Evolutionary conservation across 2,113 vertebrate species (phyloP).

Genomic region (Podiceps cristatus): DNA sequence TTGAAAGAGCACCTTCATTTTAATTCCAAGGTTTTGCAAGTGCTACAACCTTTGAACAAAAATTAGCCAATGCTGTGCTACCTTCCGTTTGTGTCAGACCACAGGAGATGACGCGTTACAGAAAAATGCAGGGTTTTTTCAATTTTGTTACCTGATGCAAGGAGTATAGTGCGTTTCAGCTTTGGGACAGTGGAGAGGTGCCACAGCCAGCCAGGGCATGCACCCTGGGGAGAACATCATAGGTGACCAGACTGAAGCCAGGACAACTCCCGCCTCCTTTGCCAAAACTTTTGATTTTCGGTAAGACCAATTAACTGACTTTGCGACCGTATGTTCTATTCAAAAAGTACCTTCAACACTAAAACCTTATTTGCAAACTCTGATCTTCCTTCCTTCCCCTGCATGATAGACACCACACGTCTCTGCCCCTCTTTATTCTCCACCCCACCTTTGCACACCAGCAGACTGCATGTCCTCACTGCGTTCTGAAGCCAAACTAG

Average conservation of each 20-base stretch:
- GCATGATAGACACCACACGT: background rate
- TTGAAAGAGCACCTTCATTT: background rate
- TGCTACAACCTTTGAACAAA: background rate
- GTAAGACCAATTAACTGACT: background rate
- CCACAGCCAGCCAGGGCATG: background rate
- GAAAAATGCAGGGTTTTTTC: background rate
- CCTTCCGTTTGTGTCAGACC: background rate
- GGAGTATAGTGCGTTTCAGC: background rate
- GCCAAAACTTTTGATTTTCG: background rate
- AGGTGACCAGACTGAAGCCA: background rate
- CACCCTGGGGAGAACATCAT: background rate
- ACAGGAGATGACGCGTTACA: background rate
- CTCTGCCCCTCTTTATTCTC: background rate
- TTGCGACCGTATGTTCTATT: background rate
- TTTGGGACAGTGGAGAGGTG: background rate
- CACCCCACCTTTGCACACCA: background rate
- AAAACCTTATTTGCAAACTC: background rate
- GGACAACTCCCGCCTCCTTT: background rate
- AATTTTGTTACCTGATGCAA: background rate
- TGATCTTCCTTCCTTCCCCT: background rate
- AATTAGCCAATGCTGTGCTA: background rate
- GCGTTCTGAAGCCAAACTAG: background rate
- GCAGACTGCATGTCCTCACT: fast-evolving
- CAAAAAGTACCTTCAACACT: background rate
- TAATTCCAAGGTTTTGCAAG: background rate